These are phyloP conservation scores for Perithous albicinctus DNA, from an alignment of 2,888 invertebrate genomes.

Conservation along the genomic window DNA sequence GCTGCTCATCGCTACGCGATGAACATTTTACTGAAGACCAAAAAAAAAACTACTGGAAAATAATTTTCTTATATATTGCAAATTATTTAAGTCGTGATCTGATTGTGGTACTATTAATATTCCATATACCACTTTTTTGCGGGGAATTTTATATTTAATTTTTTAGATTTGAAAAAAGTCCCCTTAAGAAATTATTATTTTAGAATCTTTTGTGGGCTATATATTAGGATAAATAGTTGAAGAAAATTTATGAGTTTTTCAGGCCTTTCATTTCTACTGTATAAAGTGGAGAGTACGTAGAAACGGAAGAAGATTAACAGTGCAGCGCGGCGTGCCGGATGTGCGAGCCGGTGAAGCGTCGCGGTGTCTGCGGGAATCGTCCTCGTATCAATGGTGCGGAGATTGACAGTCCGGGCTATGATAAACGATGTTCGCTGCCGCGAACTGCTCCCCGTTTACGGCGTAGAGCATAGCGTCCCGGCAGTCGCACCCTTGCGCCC, in stretches of 20 bases:
- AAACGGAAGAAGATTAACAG: slow-evolving; percentile 64
- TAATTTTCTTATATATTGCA: not conserved
- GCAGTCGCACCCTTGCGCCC: slow-evolving; percentile 76
- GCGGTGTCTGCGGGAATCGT: slow-evolving; percentile 78
- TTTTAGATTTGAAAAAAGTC: not conserved
- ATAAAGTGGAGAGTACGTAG: slow-evolving; percentile 30
- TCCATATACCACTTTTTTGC: not conserved
- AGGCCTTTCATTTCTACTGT: slow-evolving; percentile 43
- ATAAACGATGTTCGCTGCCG: slow-evolving; percentile 79
- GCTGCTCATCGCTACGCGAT: too few species aligned
- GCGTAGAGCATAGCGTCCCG: slow-evolving; percentile 58
- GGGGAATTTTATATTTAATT: not conserved
- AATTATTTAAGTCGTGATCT: not conserved
- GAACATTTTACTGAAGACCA: too few species aligned
- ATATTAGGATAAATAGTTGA: slow-evolving; percentile 18
- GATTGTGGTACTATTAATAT: not conserved
- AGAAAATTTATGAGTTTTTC: slow-evolving; percentile 33
- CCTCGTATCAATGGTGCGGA: slow-evolving; percentile 82
- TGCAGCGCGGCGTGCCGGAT: slow-evolving; percentile 49
- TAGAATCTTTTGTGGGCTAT: not conserved
- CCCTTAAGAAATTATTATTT: not conserved
- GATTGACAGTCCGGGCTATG: slow-evolving; percentile 83
- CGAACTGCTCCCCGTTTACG: slow-evolving; percentile 71
- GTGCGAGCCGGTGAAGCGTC: slow-evolving; percentile 71
- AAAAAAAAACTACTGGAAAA: too few species aligned